Evolutionary conservation across 2,113 vertebrate genomes (phyloP), one percentile per base, ranked within the genome.

Genomic region (Odocoileus hemionus): DNA sequence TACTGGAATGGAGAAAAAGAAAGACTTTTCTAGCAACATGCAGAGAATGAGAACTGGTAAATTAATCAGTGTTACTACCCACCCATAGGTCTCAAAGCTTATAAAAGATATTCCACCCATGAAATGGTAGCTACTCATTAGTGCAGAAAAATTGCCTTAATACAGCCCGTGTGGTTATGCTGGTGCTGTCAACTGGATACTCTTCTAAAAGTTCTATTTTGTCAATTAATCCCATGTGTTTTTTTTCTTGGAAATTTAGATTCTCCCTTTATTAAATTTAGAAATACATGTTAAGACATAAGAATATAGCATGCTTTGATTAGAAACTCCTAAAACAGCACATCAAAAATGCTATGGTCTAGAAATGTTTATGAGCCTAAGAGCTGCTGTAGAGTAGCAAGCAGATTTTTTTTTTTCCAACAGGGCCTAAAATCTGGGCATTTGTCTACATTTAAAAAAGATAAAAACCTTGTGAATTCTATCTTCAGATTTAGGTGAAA

Each of bases 31-130:
- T 70, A 96, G 8, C 14, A 97, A 36, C 26, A 55, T 17, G 4
- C 8, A 97, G 89, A 95, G 83, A 89, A 76, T 88, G 33, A 86
- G 47, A 94, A 67, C 23, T 70, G 52, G 23, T 67, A 47, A 94
- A 94, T 97, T 91, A 97, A 94, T 83, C 61, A 58, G n/a, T 33
- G 15, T 94, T 90, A n/a, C 36, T 61, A 26, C 36, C 55, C 47
- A 47, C 25, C 43, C 43, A 43, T 12, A 50, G 17, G 33, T 85
- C 64, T n/a, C 82, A 58, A 82, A 92, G 50, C 90, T 82, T 60
- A 43, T 57, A 43, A 92, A 26, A 93, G 12, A 79, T 55, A 80
- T 36, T 92, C 78, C 3, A 57, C 39, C 33, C n/a, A 43, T 70
- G 54, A 89, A 96, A 93, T 60, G 21, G 1, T 39, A 64, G 21